Base-by-base conservation (phyloP, 2,797 vertebrate species). In the Euthynnus affinis region DNA sequence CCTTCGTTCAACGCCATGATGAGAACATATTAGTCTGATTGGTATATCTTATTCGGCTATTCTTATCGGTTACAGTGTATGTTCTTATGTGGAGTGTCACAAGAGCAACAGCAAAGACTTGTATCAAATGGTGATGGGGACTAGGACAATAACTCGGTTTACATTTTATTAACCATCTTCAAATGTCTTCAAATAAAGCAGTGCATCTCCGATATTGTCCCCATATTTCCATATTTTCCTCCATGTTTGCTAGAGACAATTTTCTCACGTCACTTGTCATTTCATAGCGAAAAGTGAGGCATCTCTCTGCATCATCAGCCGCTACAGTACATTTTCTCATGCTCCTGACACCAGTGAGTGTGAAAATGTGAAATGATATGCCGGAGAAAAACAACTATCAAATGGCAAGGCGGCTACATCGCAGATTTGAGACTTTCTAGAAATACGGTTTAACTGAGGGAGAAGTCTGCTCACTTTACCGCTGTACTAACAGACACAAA, bases 401-500 rank as follows among this genome's bases (percentile, higher is more conserved):
- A 78, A 78, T 60, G 65, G 59, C 17, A 22, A 73, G 78, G 60
- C 40, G 9, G 42, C 60, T 18, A 58, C 59, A 76, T 46, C 2
- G 25, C 68, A 66, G 71, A 72, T 84, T 77, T 67, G 57, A 81
- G 65, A 67, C 64, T 42, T 55, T 71, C 18, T 17, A 46, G n/a
- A 76, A 58, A 74, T 66, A 51, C 0, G 15, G 71, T 81, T 85
- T 85, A 80, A 79, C 76, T 84, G 13, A 2, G 69, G 74, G 53
- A 81, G 66, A 86, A 72, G 62, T 62, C 86, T 56, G 76, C 80
- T 81, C 62, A 32, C 77, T 85, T 86, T 49, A 69, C 69, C 57
- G 82, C 37, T 62, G 65, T 63, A 65, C 75, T 69, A 83, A 86
- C 77, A 87, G 71, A 82, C 82, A 74, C 86, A 87, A 82, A 68